Conservation (phyloP, 2,888 invertebrate genomes). For the Coremacera marginata region DNA sequence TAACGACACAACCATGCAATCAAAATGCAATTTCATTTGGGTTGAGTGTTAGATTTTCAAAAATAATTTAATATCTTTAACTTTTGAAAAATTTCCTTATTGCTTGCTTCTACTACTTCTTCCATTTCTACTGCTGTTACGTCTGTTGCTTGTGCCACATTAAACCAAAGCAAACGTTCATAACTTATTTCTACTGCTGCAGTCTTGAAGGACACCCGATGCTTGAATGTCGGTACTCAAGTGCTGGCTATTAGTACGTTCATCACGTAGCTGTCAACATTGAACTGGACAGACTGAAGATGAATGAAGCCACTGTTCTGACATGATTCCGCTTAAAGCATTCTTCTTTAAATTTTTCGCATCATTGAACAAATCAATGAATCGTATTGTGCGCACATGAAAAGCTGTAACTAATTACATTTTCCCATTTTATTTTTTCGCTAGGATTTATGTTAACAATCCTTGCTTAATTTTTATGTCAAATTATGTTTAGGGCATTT, state of each 20-base stretch:
- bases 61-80: not conserved
- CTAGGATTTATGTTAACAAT: too few species aligned
- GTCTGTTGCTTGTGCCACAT: not conserved
- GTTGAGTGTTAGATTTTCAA: slow-evolving; percentile 11
- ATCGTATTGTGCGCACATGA: not conserved
- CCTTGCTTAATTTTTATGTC: too few species aligned
- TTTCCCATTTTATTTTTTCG: too few species aligned
- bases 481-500: too few species aligned
- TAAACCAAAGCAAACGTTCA: not conserved
- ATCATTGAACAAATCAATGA: not conserved
- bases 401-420: too few species aligned
- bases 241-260: not conserved
- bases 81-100: too few species aligned
- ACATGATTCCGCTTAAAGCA: not conserved
- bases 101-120: too few species aligned
- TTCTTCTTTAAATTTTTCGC: not conserved
- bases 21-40: slow-evolving; percentile 21
- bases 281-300: not conserved
- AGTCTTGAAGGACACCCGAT: too few species aligned
- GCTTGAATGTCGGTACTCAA: not conserved
- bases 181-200: too few species aligned
- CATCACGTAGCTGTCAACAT: slow-evolving; percentile 23
- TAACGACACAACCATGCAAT: not conserved
- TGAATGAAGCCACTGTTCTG: not conserved
- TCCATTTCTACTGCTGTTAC: not conserved